Percentiles rank a stretch among this genome's conserved stretches.
Conservation (phyloP, 2,888 invertebrate genomes). For the Spilarctia lutea region DNA sequence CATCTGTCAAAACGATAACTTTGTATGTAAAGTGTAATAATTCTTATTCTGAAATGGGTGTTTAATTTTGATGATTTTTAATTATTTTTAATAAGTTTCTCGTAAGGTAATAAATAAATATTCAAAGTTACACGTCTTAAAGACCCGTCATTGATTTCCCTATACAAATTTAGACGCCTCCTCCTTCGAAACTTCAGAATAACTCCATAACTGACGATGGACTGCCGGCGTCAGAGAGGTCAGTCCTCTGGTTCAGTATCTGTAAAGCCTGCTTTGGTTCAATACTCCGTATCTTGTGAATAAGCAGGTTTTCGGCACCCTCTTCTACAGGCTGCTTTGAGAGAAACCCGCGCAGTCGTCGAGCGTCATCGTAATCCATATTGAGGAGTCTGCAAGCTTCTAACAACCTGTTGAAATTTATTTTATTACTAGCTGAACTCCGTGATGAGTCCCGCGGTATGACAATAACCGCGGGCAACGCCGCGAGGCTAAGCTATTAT, state of each 20-base stretch:
- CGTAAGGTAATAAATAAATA: background rate
- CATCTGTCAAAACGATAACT: too few species aligned
- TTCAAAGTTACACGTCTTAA: constrained; percentile 31
- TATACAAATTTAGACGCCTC: constrained; percentile 59
- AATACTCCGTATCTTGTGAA: constrained; percentile 57
- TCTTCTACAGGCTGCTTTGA: constrained; percentile 52
- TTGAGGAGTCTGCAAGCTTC: constrained; percentile 92
- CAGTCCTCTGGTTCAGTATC: constrained; percentile 79
- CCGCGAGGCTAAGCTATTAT: too few species aligned
- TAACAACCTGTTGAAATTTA: constrained; percentile 84
- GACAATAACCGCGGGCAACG: too few species aligned
- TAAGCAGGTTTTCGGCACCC: constrained; percentile 42
- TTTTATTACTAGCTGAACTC: too few species aligned
- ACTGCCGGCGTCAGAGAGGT: constrained; percentile 64
- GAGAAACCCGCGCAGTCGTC: constrained; percentile 90
- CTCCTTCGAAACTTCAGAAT: constrained; percentile 75
- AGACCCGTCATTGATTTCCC: constrained; percentile 30
- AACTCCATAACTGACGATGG: constrained; percentile 77
- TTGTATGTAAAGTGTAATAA: too few species aligned
- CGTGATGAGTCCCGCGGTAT: too few species aligned
- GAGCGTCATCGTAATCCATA: constrained; percentile 91
- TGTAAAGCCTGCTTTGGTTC: constrained; percentile 58
- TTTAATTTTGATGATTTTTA: background rate
- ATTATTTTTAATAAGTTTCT: background rate
- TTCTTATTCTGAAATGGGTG: background rate